A percentile compares a stretch with the other conserved stretches of the same genome.
These are phyloP conservation scores for Cebuella pygmaea DNA, from an alignment of 2,797 vertebrate species.

Conservation along the genomic window DNA sequence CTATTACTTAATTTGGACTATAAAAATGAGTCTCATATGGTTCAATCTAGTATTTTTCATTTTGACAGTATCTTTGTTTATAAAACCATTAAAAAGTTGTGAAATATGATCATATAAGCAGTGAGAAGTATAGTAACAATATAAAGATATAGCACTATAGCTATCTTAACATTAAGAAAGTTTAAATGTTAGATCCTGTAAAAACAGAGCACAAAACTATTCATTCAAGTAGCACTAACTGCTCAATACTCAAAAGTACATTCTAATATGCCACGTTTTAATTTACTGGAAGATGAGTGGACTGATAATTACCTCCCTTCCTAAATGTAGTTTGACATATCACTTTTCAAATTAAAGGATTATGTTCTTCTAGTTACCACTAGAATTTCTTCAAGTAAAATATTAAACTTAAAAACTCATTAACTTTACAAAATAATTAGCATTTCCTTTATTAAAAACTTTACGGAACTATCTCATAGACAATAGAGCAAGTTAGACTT, in stretches of 20 bases:
- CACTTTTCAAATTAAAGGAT: slow-evolving; percentile 38
- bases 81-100: slow-evolving; percentile 19
- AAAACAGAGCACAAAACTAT: background rate
- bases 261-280: background rate
- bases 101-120: slow-evolving; percentile 17
- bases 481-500: slow-evolving; percentile 1
- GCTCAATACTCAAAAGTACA: slow-evolving; percentile 56
- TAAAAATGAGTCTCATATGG: background rate
- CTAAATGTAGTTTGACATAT: background rate
- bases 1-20: slow-evolving; percentile 27
- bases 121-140: background rate
- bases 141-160: slow-evolving; percentile 13
- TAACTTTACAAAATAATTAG: slow-evolving; percentile 67
- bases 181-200: slow-evolving; percentile 13
- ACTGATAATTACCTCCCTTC: slow-evolving; percentile 6
- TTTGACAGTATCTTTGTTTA: background rate
- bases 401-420: slow-evolving; percentile 64
- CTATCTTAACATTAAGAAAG: background rate
- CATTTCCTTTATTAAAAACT: slow-evolving; percentile 69
- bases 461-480: slow-evolving; percentile 11
- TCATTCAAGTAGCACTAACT: background rate
- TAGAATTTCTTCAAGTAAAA: slow-evolving; percentile 64
- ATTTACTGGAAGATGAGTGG: background rate
- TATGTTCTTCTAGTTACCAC: slow-evolving; percentile 43
- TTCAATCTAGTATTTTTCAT: slow-evolving; percentile 31